phyloP scores from a whole-genome alignment of 2,797 vertebrate genomes.

The Scolopax rusticola region DNA sequence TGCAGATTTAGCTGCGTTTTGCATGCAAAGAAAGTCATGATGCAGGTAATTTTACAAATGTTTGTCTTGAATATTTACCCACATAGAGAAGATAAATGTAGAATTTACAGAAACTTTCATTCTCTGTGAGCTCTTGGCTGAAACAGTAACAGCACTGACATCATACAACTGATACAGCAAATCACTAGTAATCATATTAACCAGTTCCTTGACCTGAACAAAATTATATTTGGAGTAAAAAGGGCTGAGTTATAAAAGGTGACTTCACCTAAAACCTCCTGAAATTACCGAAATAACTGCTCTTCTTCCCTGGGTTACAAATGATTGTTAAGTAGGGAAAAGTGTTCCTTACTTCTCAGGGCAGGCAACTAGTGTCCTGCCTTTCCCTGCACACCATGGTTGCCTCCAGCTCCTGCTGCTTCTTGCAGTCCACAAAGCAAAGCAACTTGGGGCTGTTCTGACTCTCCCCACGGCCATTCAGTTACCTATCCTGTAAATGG shows the following conservation, averaged over 20 bases:
- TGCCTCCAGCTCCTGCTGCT: neutral
- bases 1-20: neutral
- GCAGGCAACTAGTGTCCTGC: neutral
- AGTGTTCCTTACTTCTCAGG: neutral
- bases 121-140: neutral
- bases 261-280: neutral
- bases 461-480: neutral
- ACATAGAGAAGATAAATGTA: neutral
- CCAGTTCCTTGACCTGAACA: neutral
- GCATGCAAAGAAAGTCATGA: neutral
- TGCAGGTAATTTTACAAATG: neutral
- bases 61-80: neutral
- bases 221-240: conserved; percentile 9
- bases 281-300: conserved; percentile 1
- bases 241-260: neutral
- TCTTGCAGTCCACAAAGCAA: neutral
- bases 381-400: neutral
- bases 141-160: neutral
- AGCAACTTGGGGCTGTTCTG: neutral
- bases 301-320: neutral
- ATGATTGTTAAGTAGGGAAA: neutral
- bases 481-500: fast-evolving
- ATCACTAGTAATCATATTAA: neutral
- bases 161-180: neutral
- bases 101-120: neutral